Evolutionary conservation across 1,140 invertebrate genomes (phyloP).

Genomic region (Archivesica marissinica): DNA sequence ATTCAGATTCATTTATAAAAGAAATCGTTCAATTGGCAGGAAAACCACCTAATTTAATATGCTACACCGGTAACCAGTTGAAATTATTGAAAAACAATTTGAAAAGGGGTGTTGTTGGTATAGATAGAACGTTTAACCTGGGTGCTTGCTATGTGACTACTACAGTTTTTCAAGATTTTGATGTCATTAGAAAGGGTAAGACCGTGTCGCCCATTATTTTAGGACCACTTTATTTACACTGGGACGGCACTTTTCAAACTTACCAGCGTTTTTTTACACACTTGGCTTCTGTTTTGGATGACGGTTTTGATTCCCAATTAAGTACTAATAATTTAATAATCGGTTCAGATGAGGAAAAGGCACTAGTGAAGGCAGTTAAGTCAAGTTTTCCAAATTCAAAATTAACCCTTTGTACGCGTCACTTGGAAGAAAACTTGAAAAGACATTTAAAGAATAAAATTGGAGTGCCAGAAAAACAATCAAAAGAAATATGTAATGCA

Average conservation of each 20-base stretch:
- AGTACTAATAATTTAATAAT: conserved; percentile 8
- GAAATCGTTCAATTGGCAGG: conserved; percentile 22
- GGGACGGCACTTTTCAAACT: conserved; percentile 28
- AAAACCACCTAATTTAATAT: conserved; percentile 20
- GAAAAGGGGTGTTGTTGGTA: conserved; percentile 2
- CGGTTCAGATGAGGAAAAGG: conserved; percentile 45
- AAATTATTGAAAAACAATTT: conserved; percentile 1
- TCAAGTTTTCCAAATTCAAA: neutral
- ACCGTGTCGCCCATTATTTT: neutral
- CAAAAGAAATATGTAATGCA: neutral
- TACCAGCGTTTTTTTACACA: no score
- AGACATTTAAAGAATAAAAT: conserved; percentile 32
- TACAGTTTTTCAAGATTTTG: conserved; percentile 9
- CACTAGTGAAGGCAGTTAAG: conserved; percentile 21
- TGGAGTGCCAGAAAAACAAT: neutral
- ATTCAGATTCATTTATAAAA: conserved; percentile 23
- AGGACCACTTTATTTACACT: conserved; percentile 41
- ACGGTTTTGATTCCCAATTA: neutral
- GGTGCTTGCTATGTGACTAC: conserved; percentile 20
- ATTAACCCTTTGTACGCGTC: conserved; percentile 26
- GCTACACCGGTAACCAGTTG: conserved; percentile 30
- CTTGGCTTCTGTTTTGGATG: neutral
- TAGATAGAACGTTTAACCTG: conserved; percentile 44
- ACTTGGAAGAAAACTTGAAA: conserved; percentile 40
- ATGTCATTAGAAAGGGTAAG: conserved; percentile 6